Conservation (phyloP, 1,140 invertebrate species). For the Brachionus rotundiformis region DNA sequence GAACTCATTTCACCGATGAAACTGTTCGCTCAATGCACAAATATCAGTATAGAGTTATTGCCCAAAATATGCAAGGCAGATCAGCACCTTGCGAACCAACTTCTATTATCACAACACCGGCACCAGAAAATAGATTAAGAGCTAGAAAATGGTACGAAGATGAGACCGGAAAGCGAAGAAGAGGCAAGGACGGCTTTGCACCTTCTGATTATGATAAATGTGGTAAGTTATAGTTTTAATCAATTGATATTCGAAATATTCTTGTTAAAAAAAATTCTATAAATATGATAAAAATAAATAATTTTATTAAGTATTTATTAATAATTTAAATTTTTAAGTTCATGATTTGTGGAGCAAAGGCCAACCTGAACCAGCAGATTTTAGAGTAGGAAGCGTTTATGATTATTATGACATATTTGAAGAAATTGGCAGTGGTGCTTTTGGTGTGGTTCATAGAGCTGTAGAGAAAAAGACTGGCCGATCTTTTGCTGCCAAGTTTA, state of each 20-base stretch:
- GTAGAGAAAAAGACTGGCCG: slow-evolving; percentile 91
- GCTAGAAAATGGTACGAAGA: slow-evolving; percentile 23
- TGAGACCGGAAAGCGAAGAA: slow-evolving; percentile 16
- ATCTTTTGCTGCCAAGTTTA: slow-evolving; percentile 98
- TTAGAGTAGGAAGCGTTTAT: slow-evolving; percentile 90
- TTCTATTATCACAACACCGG: slow-evolving; percentile 9
- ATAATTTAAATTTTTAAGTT: slow-evolving; percentile 67
- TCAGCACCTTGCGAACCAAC: slow-evolving; percentile 74
- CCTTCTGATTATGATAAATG: slow-evolving; percentile 95
- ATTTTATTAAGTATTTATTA: no score
- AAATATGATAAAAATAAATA: no score
- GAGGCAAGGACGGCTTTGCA: slow-evolving; percentile 51
- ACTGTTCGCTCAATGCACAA: slow-evolving; percentile 64
- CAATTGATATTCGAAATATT: not conserved
- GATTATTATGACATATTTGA: slow-evolving; percentile 98
- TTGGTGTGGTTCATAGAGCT: slow-evolving; percentile 96
- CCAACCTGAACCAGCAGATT: slow-evolving; percentile 85
- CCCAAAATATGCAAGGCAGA: slow-evolving; percentile 92
- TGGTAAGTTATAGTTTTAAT: slow-evolving; percentile 64
- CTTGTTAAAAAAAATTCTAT: not conserved
- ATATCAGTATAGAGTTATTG: slow-evolving; percentile 96
- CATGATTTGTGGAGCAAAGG: slow-evolving; percentile 94
- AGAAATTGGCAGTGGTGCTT: slow-evolving; percentile 94
- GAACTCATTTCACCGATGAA: slow-evolving; percentile 59
- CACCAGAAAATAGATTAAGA: slow-evolving; percentile 2